These are phyloP conservation scores for Caenorhabditis becei DNA, from an alignment of 2,888 invertebrate genomes.

Conservation along the genomic window DNA sequence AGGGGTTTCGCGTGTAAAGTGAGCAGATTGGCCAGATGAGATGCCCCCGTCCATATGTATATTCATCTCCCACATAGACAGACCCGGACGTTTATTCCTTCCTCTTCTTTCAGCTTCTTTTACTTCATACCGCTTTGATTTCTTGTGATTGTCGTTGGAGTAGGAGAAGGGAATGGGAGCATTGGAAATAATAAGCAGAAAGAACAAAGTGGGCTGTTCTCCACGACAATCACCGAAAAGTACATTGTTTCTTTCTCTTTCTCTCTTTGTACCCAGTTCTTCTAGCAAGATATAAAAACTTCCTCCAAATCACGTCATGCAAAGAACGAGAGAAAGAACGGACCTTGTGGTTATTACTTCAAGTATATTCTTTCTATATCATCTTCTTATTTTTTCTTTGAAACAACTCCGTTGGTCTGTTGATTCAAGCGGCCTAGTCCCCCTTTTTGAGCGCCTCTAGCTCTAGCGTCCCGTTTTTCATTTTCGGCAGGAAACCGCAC, in stretches of 20 bases:
- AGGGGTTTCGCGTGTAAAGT: constrained; percentile 33
- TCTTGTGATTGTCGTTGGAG: not conserved
- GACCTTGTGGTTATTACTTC: not conserved
- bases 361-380: not conserved
- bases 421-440: constrained; percentile 17
- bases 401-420: constrained; percentile 4
- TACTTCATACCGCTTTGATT: not conserved
- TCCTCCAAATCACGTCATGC: not conserved
- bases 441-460: not conserved
- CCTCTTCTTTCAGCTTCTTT: constrained; percentile 17
- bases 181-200: not conserved
- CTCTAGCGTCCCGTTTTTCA: constrained; percentile 28
- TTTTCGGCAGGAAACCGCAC: constrained; percentile 36
- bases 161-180: too few species aligned
- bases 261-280: too few species aligned
- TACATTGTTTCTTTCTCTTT: too few species aligned
- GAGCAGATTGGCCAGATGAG: constrained; percentile 57
- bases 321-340: not conserved
- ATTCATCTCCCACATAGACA: constrained; percentile 32
- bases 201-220: too few species aligned
- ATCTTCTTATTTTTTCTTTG: not conserved
- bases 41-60: constrained; percentile 45
- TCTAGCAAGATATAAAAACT: too few species aligned
- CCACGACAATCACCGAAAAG: too few species aligned
- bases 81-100: constrained; percentile 12